Conservation (phyloP, 2,113 vertebrate genomes). For the Phodopus roborovskii region DNA sequence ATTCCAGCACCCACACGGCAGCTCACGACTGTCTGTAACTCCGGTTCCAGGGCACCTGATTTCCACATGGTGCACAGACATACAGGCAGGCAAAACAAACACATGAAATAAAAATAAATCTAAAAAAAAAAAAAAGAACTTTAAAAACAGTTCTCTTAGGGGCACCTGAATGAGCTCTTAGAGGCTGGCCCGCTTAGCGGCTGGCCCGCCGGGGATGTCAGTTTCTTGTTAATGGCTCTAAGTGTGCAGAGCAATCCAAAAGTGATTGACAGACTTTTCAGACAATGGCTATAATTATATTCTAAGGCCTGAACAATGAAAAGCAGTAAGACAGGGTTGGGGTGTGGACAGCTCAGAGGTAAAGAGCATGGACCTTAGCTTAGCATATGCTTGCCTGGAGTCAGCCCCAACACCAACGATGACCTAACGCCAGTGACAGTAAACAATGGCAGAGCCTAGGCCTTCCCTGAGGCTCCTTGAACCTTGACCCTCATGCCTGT, state of each 20-base stretch:
- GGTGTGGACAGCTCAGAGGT: not conserved
- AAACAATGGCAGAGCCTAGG: not conserved
- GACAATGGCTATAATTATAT: constrained; percentile 80
- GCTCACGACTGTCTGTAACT: not conserved
- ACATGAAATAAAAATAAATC: not conserved
- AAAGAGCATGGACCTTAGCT: not conserved
- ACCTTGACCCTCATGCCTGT: rapidly evolving
- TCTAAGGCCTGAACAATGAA: constrained; percentile 58
- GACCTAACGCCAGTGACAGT: not conserved
- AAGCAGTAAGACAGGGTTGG: not conserved
- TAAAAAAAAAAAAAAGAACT: not conserved
- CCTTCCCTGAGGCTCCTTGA: not conserved
- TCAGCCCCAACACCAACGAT: not conserved
- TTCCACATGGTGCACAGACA: no score
- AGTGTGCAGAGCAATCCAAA: constrained; percentile 65
- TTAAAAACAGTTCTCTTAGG: not conserved
- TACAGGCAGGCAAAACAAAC: not conserved
- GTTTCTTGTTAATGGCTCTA: not conserved
- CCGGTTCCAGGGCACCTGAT: not conserved
- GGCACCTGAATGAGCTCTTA: not conserved
- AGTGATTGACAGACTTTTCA: constrained; percentile 80
- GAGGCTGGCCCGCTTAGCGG: not conserved
- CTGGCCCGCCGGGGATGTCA: not conserved
- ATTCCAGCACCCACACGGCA: not conserved
- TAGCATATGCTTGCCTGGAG: no score